Conservation (phyloP, 2,888 invertebrate genomes). For the Phortica okadai region DNA sequence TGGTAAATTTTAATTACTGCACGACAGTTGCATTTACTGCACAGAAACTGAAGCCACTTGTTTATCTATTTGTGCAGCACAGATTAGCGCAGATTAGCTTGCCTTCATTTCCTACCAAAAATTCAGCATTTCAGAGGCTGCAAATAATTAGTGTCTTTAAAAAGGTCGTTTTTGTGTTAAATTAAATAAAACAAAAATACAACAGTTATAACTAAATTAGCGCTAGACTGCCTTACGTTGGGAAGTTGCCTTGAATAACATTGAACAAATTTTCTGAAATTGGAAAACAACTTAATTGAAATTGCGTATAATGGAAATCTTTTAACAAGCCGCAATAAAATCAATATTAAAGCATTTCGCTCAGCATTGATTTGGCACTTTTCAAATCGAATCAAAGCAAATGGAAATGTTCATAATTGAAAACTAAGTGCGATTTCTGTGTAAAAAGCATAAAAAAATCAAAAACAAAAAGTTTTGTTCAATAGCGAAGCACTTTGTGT, state of each 20-base stretch:
- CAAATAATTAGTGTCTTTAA: background rate
- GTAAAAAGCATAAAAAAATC: constrained; percentile 45
- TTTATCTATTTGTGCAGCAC: background rate
- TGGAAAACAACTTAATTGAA: too few relatives aligned
- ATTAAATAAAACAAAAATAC: too few relatives aligned
- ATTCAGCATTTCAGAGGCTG: background rate
- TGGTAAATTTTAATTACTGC: background rate
- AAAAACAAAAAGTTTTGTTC: background rate
- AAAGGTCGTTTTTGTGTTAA: too few relatives aligned
- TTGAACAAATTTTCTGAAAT: too few relatives aligned
- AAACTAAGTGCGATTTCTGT: constrained; percentile 61
- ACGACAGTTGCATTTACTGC: background rate
- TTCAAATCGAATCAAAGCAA: constrained; percentile 39
- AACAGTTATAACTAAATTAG: too few relatives aligned
- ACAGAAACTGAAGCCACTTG: background rate
- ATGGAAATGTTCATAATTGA: constrained; percentile 68
- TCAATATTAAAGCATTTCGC: constrained; percentile 53
- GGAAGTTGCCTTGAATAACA: too few relatives aligned
- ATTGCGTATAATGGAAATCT: background rate
- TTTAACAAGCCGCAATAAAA: constrained; percentile 42
- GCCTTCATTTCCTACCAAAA: background rate
- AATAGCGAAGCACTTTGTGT: background rate
- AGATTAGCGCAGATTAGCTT: background rate
- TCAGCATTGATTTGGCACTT: constrained; percentile 46
- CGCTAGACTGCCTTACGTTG: too few relatives aligned